Evolutionary conservation across 2,888 invertebrate species (phyloP), one percentile per base, ranked within the genome.

Genomic region (Trissonchulus latispiculum): DNA sequence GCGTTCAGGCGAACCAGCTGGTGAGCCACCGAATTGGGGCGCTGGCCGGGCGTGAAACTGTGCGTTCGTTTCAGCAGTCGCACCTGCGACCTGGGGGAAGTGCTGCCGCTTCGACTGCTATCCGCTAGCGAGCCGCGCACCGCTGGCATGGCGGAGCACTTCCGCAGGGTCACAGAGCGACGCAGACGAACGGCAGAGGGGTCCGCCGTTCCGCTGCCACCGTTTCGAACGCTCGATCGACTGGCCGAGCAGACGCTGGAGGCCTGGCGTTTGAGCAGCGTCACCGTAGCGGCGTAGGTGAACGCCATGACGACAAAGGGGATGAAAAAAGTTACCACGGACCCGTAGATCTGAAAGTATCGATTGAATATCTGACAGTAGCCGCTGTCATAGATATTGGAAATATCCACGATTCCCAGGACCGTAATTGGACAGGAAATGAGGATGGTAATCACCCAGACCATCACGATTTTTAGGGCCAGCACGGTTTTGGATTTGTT

Each of bases 271-370:
- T 28, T 33, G n/a, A 73, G 61, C n/a, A 68, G 36, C 29, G 32
- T n/a, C 15, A 70, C 61, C 2, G 37, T 61, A 23, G 29, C 87
- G 2, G 92, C 90, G 82, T 95, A 96, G n/a, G 95, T 94, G 75
- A 93, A 87, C 81, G 95, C 87, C 95, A 96, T 96, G 78, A 97
- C 94, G 64, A 90, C 88, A 77, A 96, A 87, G 0, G 96, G 96
- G 76, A 96, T 93, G 86, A 95, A 95, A 86, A 96, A 96, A 78
- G 94, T 93, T 79, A 94, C 90, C 80, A 95, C 90, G 73, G 95
- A 95, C 59, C 95, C 96, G 79, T 80, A 80, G 18, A 76, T 69
- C 73, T 71, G 69, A 72, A 77, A 79, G 28, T 69, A 74, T 59
- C 61, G 77, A 77, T 82, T 82, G 75, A 78, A 80, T 76, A 87